These are phyloP conservation scores for Calliphora vomitoria DNA, from an alignment of 2,888 invertebrate genomes.

Conservation along the genomic window DNA sequence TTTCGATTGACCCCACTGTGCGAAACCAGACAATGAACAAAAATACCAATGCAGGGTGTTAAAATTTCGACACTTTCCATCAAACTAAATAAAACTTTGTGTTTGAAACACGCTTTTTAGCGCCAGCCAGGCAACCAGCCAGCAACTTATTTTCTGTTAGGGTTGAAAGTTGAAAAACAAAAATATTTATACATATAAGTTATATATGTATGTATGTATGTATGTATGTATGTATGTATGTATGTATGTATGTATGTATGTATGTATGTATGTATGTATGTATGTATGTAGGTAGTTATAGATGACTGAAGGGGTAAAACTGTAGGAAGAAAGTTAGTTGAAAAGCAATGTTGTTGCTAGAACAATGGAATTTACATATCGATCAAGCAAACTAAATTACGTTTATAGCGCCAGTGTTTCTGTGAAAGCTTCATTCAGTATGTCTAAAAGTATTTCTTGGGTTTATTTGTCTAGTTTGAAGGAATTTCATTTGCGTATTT, in stretches of 20 bases:
- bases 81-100: neutral
- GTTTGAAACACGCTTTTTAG: neutral
- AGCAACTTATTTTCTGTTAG: neutral
- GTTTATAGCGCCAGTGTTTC: neutral
- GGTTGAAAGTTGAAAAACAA: constrained; percentile 1
- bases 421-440: neutral
- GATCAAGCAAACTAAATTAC: constrained; percentile 69
- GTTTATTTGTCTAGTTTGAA: neutral
- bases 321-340: neutral
- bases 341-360: constrained; percentile 23
- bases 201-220: no score
- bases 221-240: no score
- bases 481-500: constrained; percentile 19
- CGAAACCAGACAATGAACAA: neutral
- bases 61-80: neutral
- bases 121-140: neutral
- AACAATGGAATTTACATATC: constrained; percentile 68
- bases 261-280: no score
- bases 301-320: neutral
- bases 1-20: no score
- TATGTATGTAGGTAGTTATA: neutral
- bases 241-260: no score
- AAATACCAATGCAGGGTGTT: neutral
- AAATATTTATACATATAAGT: neutral
- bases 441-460: neutral